Conservation (phyloP, 2,888 invertebrate species). For the Miltochrista miniata region DNA sequence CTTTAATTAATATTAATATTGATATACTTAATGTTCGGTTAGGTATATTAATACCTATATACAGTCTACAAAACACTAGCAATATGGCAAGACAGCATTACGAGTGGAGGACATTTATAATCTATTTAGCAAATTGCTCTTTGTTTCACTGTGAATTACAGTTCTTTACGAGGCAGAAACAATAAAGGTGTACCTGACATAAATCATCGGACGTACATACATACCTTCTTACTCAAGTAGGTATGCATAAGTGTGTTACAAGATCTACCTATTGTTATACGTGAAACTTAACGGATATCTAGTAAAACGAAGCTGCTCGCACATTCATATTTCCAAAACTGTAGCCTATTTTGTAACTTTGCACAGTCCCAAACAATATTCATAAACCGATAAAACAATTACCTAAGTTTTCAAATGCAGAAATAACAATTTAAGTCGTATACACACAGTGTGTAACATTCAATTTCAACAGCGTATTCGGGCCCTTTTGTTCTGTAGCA, state of each 20-base stretch:
- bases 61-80: slow-evolving; percentile 74
- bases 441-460: slow-evolving; percentile 61
- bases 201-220: slow-evolving; percentile 74
- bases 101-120: slow-evolving; percentile 79
- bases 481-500: slow-evolving; percentile 31
- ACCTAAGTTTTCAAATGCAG: slow-evolving; percentile 47
- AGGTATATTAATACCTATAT: slow-evolving; percentile 62
- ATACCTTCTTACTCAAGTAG: slow-evolving; percentile 49
- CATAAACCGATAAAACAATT: slow-evolving; percentile 54
- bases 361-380: slow-evolving; percentile 62
- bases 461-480: slow-evolving; percentile 19
- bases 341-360: slow-evolving; percentile 42
- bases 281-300: slow-evolving; percentile 55
- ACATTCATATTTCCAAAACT: slow-evolving; percentile 39
- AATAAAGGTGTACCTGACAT: slow-evolving; percentile 75
- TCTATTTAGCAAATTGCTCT: slow-evolving; percentile 81
- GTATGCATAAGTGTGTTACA: slow-evolving; percentile 48
- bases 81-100: slow-evolving; percentile 82
- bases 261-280: slow-evolving; percentile 64
- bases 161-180: slow-evolving; percentile 78
- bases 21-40: slow-evolving; percentile 35
- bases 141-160: slow-evolving; percentile 77
- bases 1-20: slow-evolving; percentile 43
- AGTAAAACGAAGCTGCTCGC: slow-evolving; percentile 47
- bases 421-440: slow-evolving; percentile 75